A percentile compares a stretch with the other conserved stretches of the same genome.
These are phyloP conservation scores for Morinoia aosen DNA, from an alignment of 2,888 invertebrate species.

Conservation along the genomic window DNA sequence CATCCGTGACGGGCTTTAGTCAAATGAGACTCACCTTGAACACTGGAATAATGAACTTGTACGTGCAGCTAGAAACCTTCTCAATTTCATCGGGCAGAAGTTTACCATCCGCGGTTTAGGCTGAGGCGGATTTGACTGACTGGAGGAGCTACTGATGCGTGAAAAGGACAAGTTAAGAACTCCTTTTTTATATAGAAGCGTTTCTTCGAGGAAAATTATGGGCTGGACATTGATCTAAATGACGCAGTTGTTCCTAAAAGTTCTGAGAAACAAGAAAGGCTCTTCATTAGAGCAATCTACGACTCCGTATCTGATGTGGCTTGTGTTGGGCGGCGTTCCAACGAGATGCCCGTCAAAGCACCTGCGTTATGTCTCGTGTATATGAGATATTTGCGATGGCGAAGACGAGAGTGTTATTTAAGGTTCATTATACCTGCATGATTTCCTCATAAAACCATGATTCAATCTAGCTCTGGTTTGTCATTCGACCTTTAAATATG, in stretches of 20 bases:
- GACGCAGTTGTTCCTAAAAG: constrained; percentile 36
- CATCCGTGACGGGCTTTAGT: no score
- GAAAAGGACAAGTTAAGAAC: constrained; percentile 34
- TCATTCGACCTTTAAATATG: neutral
- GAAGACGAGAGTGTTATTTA: constrained; percentile 17
- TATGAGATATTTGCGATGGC: neutral
- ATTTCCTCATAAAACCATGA: neutral
- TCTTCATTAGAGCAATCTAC: constrained; percentile 20
- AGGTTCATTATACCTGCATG: neutral
- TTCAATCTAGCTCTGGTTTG: neutral
- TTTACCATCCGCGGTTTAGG: neutral
- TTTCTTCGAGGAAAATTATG: constrained; percentile 26
- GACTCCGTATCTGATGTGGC: constrained; percentile 1
- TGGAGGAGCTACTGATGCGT: constrained; percentile 35
- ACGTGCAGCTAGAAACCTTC: neutral
- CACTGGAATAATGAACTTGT: no score
- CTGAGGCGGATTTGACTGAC: neutral
- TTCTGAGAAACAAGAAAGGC: constrained; percentile 29
- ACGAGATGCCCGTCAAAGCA: neutral
- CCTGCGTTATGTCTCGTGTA: neutral
- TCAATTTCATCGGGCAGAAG: neutral
- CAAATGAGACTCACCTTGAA: no score
- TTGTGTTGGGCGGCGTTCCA: constrained; percentile 19
- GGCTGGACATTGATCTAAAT: constrained; percentile 46
- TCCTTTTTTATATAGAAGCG: constrained; percentile 37